These are phyloP conservation scores for Scyliorhinus canicula DNA, from an alignment of 2,797 vertebrate genomes.

Conservation along the genomic window DNA sequence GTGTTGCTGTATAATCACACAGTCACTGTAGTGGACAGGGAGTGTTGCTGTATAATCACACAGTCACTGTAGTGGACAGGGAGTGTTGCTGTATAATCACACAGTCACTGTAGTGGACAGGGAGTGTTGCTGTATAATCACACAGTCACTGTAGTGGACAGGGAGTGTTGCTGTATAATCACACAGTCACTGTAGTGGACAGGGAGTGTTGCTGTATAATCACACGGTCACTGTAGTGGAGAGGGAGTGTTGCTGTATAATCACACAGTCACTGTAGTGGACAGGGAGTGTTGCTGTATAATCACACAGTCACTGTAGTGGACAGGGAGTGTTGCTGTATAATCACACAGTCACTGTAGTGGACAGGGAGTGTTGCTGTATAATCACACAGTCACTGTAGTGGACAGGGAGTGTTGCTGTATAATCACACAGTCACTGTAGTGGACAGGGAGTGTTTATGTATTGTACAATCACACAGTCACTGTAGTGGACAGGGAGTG, in stretches of 20 bases:
- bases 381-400: background rate
- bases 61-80: background rate
- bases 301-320: background rate
- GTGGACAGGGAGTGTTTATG: background rate
- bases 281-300: background rate
- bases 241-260: background rate
- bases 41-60: background rate
- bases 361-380: background rate
- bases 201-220: background rate
- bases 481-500: background rate
- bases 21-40: background rate
- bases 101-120: background rate
- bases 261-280: background rate
- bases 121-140: background rate
- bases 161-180: background rate
- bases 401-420: background rate
- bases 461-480: background rate
- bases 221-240: background rate
- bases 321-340: background rate
- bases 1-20: background rate
- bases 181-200: background rate
- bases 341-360: background rate
- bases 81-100: background rate
- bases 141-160: background rate
- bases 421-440: background rate